Conservation (phyloP, 2,113 vertebrate genomes). For the Datnioides undecimradiatus region DNA sequence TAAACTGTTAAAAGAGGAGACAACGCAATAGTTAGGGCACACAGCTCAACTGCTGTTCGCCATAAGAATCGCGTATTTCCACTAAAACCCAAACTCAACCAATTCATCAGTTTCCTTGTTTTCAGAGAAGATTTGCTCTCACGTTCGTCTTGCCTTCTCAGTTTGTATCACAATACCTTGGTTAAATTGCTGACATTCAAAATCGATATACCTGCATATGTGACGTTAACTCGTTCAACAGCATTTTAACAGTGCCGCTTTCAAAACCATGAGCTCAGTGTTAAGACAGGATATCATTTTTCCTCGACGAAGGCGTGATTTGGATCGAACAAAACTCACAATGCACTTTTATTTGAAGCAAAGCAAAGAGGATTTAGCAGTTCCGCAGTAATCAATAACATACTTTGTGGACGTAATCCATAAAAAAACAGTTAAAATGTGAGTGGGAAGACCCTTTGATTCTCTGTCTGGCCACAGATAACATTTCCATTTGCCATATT, state of each 20-base stretch:
- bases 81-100: slow-evolving; percentile 58
- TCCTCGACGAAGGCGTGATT: background rate
- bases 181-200: slow-evolving; percentile 52
- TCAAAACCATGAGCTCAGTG: background rate
- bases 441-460: slow-evolving; percentile 70
- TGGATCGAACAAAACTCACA: slow-evolving; percentile 9
- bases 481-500: slow-evolving; percentile 61
- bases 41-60: slow-evolving; percentile 49
- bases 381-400: slow-evolving; percentile 48
- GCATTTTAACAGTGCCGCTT: background rate
- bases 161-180: slow-evolving; percentile 34
- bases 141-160: slow-evolving; percentile 24
- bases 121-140: slow-evolving; percentile 51
- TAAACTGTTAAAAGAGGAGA: slow-evolving; percentile 26
- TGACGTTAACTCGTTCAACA: slow-evolving; percentile 16
- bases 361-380: slow-evolving; percentile 36
- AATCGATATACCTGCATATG: background rate
- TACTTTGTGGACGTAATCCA: slow-evolving; percentile 54
- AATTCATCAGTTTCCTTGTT: slow-evolving; percentile 64
- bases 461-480: slow-evolving; percentile 75
- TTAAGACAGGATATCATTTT: background rate
- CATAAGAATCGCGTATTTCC: slow-evolving; percentile 65
- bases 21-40: slow-evolving; percentile 35
- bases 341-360: slow-evolving; percentile 12
- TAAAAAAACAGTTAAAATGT: slow-evolving; percentile 58